Evolutionary conservation across 2,113 vertebrate genomes (phyloP).

Genomic region (Phylloscopus whistleri): DNA sequence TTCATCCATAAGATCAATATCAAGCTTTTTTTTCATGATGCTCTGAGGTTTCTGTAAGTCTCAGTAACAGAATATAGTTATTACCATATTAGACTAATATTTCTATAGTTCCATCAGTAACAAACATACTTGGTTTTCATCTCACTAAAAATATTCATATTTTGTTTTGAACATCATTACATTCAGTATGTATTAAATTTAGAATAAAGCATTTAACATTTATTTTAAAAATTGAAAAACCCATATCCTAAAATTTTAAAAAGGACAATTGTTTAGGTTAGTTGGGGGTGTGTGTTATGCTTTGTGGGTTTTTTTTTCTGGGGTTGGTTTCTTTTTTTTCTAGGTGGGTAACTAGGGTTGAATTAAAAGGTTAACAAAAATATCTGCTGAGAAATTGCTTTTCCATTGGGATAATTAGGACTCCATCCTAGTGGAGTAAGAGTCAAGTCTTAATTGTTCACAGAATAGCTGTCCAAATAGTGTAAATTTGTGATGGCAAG

Average conservation of each 20-base stretch:
- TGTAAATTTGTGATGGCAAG: background rate
- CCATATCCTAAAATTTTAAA: background rate
- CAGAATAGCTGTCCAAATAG: background rate
- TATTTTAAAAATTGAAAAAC: background rate
- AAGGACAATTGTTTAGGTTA: background rate
- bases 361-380: background rate
- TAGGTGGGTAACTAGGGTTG: background rate
- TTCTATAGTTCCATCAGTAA: background rate
- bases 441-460: background rate
- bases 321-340: no score
- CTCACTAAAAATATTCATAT: background rate
- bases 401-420: background rate
- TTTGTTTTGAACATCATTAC: background rate
- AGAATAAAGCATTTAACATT: background rate
- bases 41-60: background rate
- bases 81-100: background rate
- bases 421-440: background rate
- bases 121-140: background rate
- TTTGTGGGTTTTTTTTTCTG: background rate
- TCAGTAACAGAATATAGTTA: background rate
- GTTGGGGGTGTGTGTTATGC: accelerated
- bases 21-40: background rate
- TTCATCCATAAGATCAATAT: background rate
- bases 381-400: background rate
- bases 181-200: background rate